These are phyloP conservation scores for Phrynocephalus versicolor DNA, from an alignment of 2,113 vertebrate genomes.

Conservation along the genomic window DNA sequence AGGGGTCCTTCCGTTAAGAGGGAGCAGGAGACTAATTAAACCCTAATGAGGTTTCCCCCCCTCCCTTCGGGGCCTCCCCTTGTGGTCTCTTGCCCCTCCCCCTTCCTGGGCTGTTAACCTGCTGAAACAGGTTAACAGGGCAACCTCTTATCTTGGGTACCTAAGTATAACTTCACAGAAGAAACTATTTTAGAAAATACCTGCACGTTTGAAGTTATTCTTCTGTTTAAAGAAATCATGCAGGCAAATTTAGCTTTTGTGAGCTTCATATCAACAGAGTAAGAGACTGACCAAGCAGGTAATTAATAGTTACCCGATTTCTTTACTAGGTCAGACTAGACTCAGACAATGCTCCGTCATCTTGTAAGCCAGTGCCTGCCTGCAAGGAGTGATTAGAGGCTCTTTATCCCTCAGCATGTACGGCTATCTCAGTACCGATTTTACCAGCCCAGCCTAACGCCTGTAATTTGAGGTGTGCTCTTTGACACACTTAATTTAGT, in stretches of 20 bases:
- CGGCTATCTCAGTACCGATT: neutral
- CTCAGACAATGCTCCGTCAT: neutral
- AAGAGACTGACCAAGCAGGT: neutral
- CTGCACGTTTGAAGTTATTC: neutral
- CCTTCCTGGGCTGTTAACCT: no score
- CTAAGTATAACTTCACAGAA: no score
- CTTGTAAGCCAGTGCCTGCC: neutral
- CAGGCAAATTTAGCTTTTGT: neutral
- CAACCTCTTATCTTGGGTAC: no score
- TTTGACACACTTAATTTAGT: neutral
- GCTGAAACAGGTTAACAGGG: no score
- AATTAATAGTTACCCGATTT: conserved; percentile 6
- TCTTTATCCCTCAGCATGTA: neutral
- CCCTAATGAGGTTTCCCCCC: no score
- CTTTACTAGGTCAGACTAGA: neutral
- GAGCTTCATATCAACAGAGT: neutral
- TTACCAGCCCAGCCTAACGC: neutral
- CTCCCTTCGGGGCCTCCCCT: no score
- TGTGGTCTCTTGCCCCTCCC: no score
- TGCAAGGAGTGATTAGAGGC: neutral
- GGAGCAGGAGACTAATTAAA: no score
- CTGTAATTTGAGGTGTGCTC: neutral
- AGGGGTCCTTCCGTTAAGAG: no score
- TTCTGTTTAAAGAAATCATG: neutral
- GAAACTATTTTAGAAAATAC: neutral